Evolutionary conservation across 35 echinoderm and acorn worm genomes (phyloP).

Genomic region (Nesometra sesokonis): DNA sequence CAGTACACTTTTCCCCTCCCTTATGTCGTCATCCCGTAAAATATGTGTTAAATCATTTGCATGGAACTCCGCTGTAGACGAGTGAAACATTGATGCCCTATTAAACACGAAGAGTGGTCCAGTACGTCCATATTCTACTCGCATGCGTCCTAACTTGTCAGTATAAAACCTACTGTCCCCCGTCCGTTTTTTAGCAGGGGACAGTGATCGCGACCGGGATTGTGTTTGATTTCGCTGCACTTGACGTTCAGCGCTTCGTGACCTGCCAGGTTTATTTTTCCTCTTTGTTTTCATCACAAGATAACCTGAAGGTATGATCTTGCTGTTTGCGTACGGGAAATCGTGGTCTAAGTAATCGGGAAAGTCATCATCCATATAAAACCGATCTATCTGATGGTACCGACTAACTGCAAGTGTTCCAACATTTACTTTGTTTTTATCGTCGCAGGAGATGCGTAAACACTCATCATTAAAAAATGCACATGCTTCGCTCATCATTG

Average conservation of each 20-base stretch:
- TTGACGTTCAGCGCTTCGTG: no score
- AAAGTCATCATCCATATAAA: constrained; percentile 3
- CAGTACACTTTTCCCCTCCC: not conserved
- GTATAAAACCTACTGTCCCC: not conserved
- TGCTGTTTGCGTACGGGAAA: not conserved
- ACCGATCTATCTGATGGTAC: constrained; percentile 15
- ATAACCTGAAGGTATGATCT: constrained; percentile 6
- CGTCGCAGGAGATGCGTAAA: constrained; percentile 12
- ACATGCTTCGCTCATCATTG: not conserved
- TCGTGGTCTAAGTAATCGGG: constrained; percentile 25
- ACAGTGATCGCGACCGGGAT: not conserved
- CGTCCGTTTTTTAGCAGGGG: not conserved
- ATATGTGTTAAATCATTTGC: not conserved
- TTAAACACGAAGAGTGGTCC: no score
- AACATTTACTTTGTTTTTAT: no score
- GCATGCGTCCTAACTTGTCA: not conserved
- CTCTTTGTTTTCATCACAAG: not conserved
- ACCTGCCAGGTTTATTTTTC: no score
- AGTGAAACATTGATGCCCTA: no score
- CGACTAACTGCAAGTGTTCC: constrained; percentile 9
- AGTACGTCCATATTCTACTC: no score
- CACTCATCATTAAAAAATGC: not conserved
- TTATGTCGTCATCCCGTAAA: not conserved
- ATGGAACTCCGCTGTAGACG: not conserved
- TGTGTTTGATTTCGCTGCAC: not conserved